Conservation (phyloP, 1,140 invertebrate genomes). For the Oreohelix idahoensis region DNA sequence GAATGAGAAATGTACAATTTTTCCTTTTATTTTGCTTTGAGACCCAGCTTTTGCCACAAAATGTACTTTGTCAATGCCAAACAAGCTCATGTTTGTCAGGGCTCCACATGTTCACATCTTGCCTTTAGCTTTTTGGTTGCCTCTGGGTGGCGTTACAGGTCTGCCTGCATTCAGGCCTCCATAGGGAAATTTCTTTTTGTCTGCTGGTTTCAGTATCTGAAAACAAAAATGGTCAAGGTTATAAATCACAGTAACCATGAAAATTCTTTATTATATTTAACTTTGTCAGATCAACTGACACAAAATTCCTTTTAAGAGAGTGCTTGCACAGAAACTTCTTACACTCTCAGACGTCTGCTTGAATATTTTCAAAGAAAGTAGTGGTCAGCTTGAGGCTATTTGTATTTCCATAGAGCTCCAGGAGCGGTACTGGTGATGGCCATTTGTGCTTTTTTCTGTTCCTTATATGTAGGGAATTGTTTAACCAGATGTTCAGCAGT, state of each 20-base stretch:
- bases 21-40: neutral
- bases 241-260: too few relatives aligned
- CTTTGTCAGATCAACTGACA: neutral
- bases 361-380: too few relatives aligned
- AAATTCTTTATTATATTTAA: neutral
- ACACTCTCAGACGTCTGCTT: too few relatives aligned
- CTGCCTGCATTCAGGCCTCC: slow-evolving; percentile 77
- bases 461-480: too few relatives aligned
- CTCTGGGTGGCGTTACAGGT: slow-evolving; percentile 83
- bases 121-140: slow-evolving; percentile 65
- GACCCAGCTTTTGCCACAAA: neutral
- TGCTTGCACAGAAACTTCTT: too few relatives aligned
- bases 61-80: neutral
- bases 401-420: too few relatives aligned
- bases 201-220: slow-evolving; percentile 97
- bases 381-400: too few relatives aligned
- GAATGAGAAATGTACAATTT: neutral
- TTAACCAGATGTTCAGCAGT: too few relatives aligned
- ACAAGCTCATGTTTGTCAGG: neutral
- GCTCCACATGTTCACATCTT: slow-evolving; percentile 55
- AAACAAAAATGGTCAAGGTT: slow-evolving; percentile 49
- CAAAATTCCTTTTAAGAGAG: neutral
- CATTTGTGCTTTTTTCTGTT: too few relatives aligned
- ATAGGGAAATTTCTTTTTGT: slow-evolving; percentile 99
- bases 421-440: too few relatives aligned